A percentile compares a stretch with the other conserved stretches of the same genome.
Evolutionary conservation across 2,797 vertebrate species (phyloP).

Genomic region (Cuculus canorus): DNA sequence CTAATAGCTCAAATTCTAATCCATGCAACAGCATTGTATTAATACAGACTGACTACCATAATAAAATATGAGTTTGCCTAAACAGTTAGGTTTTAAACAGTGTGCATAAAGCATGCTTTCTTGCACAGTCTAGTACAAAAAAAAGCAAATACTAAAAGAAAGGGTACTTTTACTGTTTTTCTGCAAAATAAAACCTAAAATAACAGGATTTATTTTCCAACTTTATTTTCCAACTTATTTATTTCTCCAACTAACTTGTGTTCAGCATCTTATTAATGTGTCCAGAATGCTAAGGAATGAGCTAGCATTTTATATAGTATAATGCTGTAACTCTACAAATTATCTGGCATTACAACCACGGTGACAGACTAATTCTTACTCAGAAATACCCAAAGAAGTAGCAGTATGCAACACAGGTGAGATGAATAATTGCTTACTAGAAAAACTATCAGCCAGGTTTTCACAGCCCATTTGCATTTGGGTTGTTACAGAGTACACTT

Average conservation of each 20-base stretch:
- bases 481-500: neutral
- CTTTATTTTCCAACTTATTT: too few species aligned
- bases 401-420: constrained; percentile 21
- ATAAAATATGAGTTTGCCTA: neutral
- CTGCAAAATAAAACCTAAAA: neutral
- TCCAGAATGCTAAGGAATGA: neutral
- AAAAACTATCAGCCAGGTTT: constrained; percentile 1
- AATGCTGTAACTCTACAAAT: neutral
- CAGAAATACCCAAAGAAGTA: constrained; percentile 10
- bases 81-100: neutral
- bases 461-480: neutral
- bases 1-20: neutral
- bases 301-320: neutral
- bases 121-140: neutral
- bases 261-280: neutral
- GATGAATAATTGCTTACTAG: neutral
- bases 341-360: neutral
- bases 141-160: constrained; percentile 39
- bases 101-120: neutral
- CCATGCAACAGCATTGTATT: neutral
- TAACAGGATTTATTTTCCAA: neutral
- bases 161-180: neutral
- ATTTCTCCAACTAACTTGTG: neutral
- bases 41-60: neutral
- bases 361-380: constrained; percentile 24